phyloP scores from a whole-genome alignment of 2,888 invertebrate genomes.

The Micoletzkya japonica region DNA sequence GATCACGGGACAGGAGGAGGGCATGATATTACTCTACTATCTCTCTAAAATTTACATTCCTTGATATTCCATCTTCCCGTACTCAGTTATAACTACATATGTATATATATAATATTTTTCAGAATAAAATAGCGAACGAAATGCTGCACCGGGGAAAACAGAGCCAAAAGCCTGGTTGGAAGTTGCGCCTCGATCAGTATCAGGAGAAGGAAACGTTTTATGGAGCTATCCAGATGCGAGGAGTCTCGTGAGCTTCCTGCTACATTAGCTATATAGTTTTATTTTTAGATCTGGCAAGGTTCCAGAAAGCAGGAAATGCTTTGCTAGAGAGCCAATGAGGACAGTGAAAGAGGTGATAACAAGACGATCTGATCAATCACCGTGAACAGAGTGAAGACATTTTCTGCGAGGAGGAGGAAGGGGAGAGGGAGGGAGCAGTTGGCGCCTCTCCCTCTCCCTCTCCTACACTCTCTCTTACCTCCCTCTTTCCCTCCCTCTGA shows the following conservation, averaged over 20 bases:
- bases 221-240: too few relatives aligned
- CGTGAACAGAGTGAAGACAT: background rate
- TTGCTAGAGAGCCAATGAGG: slow-evolving; percentile 4
- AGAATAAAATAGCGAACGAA: background rate
- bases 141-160: background rate
- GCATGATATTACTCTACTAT: too few relatives aligned
- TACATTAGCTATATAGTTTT: too few relatives aligned
- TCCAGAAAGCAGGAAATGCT: too few relatives aligned
- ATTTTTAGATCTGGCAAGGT: too few relatives aligned
- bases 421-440: background rate
- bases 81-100: too few relatives aligned
- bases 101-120: background rate
- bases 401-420: background rate
- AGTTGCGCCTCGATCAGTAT: too few relatives aligned
- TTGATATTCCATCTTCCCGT: background rate
- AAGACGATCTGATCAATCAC: background rate
- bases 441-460: background rate
- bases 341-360: slow-evolving; percentile 10
- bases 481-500: slow-evolving; percentile 1
- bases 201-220: too few relatives aligned
- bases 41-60: background rate
- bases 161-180: too few relatives aligned
- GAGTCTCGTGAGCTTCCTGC: too few relatives aligned
- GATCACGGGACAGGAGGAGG: background rate
- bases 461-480: background rate